Percentiles rank a stretch among this genome's conserved stretches.
phyloP scores from a whole-genome alignment of 2,888 invertebrate species.

The Melinopterus prodromus region DNA sequence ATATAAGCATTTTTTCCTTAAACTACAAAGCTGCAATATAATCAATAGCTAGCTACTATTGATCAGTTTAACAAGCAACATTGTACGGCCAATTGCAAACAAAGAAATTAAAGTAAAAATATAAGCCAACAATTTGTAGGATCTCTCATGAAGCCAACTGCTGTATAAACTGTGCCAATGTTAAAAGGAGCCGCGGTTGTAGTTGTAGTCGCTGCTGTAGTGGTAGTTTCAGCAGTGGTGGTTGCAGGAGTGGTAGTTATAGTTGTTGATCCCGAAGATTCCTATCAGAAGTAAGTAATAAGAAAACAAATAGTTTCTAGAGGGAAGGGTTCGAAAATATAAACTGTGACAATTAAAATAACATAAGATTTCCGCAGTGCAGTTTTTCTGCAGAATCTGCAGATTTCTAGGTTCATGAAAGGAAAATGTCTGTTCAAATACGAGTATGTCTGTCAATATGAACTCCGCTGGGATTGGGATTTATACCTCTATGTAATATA shows the following conservation, averaged over 20 bases:
- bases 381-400: too few species aligned
- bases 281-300: neutral
- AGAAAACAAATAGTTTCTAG: too few species aligned
- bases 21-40: neutral
- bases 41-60: neutral
- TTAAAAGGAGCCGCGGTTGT: conserved; percentile 20
- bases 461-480: too few species aligned
- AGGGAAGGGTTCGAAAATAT: too few species aligned
- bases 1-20: neutral
- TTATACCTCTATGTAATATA: too few species aligned
- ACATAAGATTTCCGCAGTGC: too few species aligned
- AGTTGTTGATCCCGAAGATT: neutral
- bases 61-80: neutral
- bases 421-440: too few species aligned
- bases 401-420: too few species aligned
- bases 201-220: conserved; percentile 24
- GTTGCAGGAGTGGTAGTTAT: neutral
- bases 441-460: too few species aligned
- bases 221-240: neutral
- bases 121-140: conserved; percentile 54
- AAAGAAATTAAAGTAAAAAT: conserved; percentile 5
- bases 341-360: too few species aligned
- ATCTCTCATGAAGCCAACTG: conserved; percentile 59
- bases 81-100: neutral
- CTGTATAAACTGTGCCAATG: conserved; percentile 50